These are phyloP conservation scores for Okapia johnstoni DNA, from an alignment of 2,113 vertebrate species.

Conservation along the genomic window DNA sequence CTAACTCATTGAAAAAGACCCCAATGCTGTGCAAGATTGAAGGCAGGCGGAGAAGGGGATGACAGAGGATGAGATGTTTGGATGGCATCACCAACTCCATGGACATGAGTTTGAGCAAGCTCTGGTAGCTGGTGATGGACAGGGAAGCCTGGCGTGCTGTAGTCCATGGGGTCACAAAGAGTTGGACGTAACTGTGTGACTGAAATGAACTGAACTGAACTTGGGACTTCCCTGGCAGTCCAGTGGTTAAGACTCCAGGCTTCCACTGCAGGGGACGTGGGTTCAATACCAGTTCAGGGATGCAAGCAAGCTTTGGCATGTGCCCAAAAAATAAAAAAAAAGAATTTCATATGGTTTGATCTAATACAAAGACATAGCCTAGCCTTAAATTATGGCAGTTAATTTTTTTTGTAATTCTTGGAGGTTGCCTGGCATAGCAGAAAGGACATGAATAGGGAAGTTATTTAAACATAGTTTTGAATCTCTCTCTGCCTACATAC, in stretches of 20 bases:
- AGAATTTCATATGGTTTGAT: background rate
- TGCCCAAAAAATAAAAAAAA: background rate
- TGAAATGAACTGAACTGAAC: background rate
- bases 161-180: background rate
- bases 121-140: background rate
- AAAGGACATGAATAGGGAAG: background rate
- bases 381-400: slow-evolving; percentile 7
- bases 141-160: background rate
- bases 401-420: background rate
- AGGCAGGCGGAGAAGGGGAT: background rate
- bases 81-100: background rate
- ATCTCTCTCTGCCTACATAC: background rate
- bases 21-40: background rate
- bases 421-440: background rate
- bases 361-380: background rate
- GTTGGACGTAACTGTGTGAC: background rate
- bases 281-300: background rate
- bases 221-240: background rate
- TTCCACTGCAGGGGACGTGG: background rate
- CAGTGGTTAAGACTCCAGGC: background rate
- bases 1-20: background rate
- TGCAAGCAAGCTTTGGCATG: background rate
- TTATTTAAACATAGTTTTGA: background rate
- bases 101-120: background rate
- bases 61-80: background rate